A percentile compares a stretch with the other conserved stretches of the same genome.
Evolutionary conservation across 2,888 invertebrate genomes (phyloP).

Genomic region (Cepaea hortensis): DNA sequence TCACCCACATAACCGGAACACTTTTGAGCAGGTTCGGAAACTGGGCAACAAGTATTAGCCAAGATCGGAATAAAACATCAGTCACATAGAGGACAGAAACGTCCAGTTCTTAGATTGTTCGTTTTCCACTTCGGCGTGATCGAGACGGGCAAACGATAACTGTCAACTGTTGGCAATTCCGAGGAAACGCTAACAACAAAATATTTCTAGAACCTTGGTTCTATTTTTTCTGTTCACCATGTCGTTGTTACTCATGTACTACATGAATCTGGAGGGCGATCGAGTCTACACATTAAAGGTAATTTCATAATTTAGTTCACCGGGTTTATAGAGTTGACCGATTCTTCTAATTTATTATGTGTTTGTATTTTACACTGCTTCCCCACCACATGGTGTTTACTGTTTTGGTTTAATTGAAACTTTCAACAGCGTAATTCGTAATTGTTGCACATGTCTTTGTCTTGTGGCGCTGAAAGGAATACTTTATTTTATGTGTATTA

Average conservation of each 20-base stretch:
- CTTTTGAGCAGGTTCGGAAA: not conserved
- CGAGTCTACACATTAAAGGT: slow-evolving; percentile 92
- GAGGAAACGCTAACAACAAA: too few species aligned
- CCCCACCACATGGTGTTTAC: too few species aligned
- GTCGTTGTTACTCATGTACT: slow-evolving; percentile 86
- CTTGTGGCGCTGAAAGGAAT: too few species aligned
- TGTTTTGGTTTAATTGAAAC: too few species aligned
- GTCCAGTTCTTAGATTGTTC: not conserved
- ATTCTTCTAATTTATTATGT: too few species aligned
- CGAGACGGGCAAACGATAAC: not conserved
- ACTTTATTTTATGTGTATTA: too few species aligned
- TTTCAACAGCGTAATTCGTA: too few species aligned
- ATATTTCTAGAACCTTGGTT: not conserved
- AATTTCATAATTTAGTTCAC: slow-evolving; percentile 61
- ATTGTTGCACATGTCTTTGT: too few species aligned
- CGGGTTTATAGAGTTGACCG: not conserved
- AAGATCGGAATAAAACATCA: not conserved
- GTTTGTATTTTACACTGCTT: too few species aligned
- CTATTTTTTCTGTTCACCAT: not conserved
- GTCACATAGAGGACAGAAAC: not conserved
- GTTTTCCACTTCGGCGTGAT: not conserved
- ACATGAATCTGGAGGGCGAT: slow-evolving; percentile 86
- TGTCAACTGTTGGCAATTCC: too few species aligned
- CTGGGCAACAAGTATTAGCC: not conserved
- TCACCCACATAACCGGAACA: not conserved